Evolutionary conservation across 2,113 vertebrate genomes (phyloP).

Genomic region (Polypterus senegalus): DNA sequence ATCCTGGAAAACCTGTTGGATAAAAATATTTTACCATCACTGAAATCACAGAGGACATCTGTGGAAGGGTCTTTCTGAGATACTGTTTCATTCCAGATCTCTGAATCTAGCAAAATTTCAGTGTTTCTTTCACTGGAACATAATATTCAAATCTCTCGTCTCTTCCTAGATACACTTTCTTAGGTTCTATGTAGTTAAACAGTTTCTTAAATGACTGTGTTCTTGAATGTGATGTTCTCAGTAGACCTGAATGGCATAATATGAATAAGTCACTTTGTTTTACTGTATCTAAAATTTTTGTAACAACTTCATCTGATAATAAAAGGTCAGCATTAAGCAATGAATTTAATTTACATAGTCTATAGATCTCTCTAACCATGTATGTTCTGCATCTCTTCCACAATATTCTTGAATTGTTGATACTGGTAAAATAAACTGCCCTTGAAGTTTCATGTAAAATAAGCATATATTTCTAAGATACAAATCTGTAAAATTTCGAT

Average conservation of each 20-base stretch:
- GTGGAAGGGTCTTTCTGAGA: too few relatives aligned
- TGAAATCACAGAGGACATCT: too few relatives aligned
- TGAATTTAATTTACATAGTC: constrained; percentile 18
- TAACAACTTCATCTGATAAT: constrained; percentile 20
- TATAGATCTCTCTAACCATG: constrained; percentile 24
- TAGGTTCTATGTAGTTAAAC: constrained; percentile 6
- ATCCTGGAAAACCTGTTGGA: too few relatives aligned
- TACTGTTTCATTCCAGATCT: too few relatives aligned
- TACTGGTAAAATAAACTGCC: constrained; percentile 23
- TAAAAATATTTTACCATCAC: too few relatives aligned
- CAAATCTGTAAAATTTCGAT: constrained; percentile 12
- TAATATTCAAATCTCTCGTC: constrained; percentile 23
- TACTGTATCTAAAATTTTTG: constrained; percentile 18
- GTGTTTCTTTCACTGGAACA: constrained; percentile 22
- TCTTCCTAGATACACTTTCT: constrained; percentile 15
- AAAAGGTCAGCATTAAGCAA: constrained; percentile 17
- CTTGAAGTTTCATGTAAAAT: constrained; percentile 25
- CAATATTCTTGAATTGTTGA: constrained; percentile 28
- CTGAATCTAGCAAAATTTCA: constrained; percentile 20
- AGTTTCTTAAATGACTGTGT: not conserved
- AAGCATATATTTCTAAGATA: constrained; percentile 23
- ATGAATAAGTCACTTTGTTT: constrained; percentile 23
- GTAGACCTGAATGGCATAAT: constrained; percentile 13
- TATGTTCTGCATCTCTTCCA: constrained; percentile 24
- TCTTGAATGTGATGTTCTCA: constrained; percentile 19